Evolutionary conservation across 2,888 invertebrate species (phyloP), one percentile per base, ranked within the genome.

Genomic region (Andricus quercusramuli): DNA sequence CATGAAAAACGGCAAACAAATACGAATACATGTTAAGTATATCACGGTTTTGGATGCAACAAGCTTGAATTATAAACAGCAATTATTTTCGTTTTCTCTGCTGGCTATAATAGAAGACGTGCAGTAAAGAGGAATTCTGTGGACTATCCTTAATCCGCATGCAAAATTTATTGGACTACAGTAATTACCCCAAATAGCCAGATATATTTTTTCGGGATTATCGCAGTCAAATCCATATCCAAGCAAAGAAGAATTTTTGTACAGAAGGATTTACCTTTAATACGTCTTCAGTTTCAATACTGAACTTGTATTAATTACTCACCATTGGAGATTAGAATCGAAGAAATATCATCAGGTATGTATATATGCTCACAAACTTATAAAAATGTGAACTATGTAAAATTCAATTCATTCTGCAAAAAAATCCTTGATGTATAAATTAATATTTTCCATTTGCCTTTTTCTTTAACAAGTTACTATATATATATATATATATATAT

Each of bases 111-210:
- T 17, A 32, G 66, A 66, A 37, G 20, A 17, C 29, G 65, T 66
- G 32, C n/a, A n/a, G 66, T 66, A 66, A 37, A 66, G 37, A 66
- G 20, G 37, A 66, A 20, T 66, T 66, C 37, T 37, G 37, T 25
- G n/a, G n/a, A 32, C 32, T 15, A 37, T 9, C 20, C 37, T 66
- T 66, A n/a, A 66, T 37, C 37, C 66, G 66, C 37, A 6, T 66
- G 17, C 37, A 11, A 11, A 66, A 66, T 37, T 66, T 66, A 66
- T 66, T 66, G 15, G 20, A 32, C 37, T 29, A 66, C n/a, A 37
- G 66, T 66, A 66, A 66, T 66, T 66, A 32, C 32, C 17, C 66
- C 20, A 37, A 9, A 9, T 41, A 11, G 41, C 20, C 20, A 29
- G 64, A 22, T 29, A 15, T 29, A 64, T 15, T 29, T 29, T 64